Evolutionary conservation across 2,888 invertebrate genomes (phyloP).

Genomic region (Pinctada fucata): DNA sequence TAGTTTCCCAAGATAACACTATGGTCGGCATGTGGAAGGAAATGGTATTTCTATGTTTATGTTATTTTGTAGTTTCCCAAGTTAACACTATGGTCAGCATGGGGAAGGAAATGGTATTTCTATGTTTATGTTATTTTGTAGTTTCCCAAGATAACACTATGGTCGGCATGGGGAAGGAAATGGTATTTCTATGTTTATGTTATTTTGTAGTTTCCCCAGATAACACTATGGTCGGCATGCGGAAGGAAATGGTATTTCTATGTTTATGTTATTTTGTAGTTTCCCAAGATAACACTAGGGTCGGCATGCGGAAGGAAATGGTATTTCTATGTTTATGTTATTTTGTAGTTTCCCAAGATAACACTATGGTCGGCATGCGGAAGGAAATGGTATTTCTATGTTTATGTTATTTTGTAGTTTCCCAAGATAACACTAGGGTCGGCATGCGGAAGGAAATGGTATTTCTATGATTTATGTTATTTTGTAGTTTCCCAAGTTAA

Average conservation of each 20-base stretch:
- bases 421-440: constrained; percentile 70
- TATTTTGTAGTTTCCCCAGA: constrained; percentile 58
- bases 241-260: too few relatives aligned
- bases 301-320: constrained; percentile 68
- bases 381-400: too few relatives aligned
- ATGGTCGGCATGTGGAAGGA: constrained; percentile 70
- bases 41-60: too few relatives aligned
- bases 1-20: constrained; percentile 68
- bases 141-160: constrained; percentile 67
- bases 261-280: constrained; percentile 47
- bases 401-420: constrained; percentile 49
- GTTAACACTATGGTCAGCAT: constrained; percentile 69
- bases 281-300: constrained; percentile 68
- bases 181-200: too few relatives aligned
- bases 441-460: constrained; percentile 68
- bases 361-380: constrained; percentile 72
- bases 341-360: constrained; percentile 61
- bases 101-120: too few relatives aligned
- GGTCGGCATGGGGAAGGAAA: constrained; percentile 70
- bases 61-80: constrained; percentile 57
- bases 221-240: constrained; percentile 71
- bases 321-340: too few relatives aligned
- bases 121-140: constrained; percentile 36
- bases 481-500: not conserved
- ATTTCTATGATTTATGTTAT: constrained; percentile 5